Conservation (phyloP, 1,140 invertebrate species). For the Diachasma alloeum region DNA sequence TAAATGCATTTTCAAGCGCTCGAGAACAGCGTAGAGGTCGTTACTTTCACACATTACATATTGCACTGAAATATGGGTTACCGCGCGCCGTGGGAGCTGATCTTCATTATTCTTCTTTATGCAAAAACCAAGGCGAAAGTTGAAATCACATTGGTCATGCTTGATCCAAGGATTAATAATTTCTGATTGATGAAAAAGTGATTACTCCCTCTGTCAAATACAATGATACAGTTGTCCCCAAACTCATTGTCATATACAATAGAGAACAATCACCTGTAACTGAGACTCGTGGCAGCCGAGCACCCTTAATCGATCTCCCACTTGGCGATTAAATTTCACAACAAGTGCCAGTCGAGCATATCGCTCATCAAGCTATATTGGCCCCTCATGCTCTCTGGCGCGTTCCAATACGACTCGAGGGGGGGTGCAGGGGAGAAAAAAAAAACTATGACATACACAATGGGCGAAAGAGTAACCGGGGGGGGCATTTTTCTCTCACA, state of each 20-base stretch:
- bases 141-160: no score
- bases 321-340: conserved; percentile 44
- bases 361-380: conserved; percentile 18
- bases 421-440: conserved; percentile 2
- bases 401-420: neutral
- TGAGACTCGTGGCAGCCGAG: conserved; percentile 48
- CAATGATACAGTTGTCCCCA: no score
- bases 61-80: conserved; percentile 37
- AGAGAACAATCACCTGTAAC: conserved; percentile 42
- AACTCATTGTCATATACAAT: neutral
- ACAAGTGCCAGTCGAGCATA: conserved; percentile 42
- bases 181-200: no score
- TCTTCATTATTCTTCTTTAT: neutral
- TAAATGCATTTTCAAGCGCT: neutral
- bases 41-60: conserved; percentile 36
- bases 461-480: conserved; percentile 22
- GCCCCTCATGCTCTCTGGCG: neutral
- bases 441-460: neutral
- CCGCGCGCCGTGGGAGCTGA: neutral
- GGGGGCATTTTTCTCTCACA: conserved; percentile 21
- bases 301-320: conserved; percentile 22
- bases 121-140: neutral
- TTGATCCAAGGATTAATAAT: no score
- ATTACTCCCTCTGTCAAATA: no score
- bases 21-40: conserved; percentile 25